Percentiles rank a stretch among this genome's conserved stretches.
Evolutionary conservation across 1,140 invertebrate species (phyloP).

Genomic region (Aphelenchoides fujianensis): DNA sequence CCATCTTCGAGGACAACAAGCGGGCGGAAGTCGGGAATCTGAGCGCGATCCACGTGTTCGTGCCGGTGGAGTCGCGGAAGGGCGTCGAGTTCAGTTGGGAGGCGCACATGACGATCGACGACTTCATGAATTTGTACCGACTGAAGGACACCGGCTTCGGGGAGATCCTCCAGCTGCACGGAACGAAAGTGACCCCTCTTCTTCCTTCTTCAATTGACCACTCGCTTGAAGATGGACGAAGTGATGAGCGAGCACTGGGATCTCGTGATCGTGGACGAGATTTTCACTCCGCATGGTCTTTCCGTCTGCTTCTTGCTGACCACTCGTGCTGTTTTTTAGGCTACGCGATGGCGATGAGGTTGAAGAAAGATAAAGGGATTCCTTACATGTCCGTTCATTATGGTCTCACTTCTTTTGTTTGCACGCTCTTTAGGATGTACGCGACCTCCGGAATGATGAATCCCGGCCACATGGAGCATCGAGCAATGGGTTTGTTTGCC

Average conservation of each 20-base stretch:
- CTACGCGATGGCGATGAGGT: constrained; percentile 10
- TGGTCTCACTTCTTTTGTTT: too few species aligned
- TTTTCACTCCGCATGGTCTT: neutral
- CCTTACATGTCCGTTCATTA: too few species aligned
- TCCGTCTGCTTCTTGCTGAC: too few species aligned
- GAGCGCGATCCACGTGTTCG: neutral
- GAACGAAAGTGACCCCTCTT: constrained; percentile 19
- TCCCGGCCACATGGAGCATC: neutral
- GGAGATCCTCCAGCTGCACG: neutral
- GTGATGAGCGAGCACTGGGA: constrained; percentile 15
- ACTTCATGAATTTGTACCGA: neutral
- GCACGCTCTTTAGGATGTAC: too few species aligned
- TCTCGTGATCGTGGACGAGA: constrained; percentile 12
- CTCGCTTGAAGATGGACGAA: constrained; percentile 10
- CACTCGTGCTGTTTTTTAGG: too few species aligned
- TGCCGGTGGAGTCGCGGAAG: neutral
- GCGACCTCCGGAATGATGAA: constrained; percentile 1
- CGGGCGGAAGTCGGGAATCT: neutral
- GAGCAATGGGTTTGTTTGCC: neutral
- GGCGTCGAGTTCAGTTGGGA: neutral
- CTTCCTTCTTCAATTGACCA: too few species aligned
- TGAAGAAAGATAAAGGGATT: neutral
- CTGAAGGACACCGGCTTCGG: neutral
- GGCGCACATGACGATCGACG: neutral
- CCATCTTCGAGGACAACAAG: neutral